Percentiles rank a stretch among this genome's conserved stretches.
These are phyloP conservation scores for Lophotis ruficrista DNA, from an alignment of 2,113 vertebrate species.

Conservation along the genomic window DNA sequence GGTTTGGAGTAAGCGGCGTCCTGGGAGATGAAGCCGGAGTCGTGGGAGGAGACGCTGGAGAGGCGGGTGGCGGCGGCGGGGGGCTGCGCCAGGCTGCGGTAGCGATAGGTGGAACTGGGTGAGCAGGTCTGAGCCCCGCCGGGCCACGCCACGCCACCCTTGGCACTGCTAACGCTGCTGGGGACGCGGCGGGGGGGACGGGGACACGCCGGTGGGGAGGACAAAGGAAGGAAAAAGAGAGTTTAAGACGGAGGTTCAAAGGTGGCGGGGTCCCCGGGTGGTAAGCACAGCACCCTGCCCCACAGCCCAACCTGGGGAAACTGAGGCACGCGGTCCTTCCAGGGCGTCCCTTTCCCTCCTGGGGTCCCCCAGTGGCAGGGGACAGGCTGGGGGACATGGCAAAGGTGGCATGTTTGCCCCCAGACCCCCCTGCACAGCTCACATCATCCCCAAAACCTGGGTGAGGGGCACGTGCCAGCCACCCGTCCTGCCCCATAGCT, in stretches of 20 bases:
- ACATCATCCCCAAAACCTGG: fast-evolving
- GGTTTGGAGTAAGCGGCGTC: constrained; percentile 94
- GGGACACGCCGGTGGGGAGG: not conserved
- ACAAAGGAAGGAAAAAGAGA: constrained; percentile 73
- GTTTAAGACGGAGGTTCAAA: constrained; percentile 36
- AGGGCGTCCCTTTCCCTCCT: not conserved
- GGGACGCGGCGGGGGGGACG: constrained; percentile 39
- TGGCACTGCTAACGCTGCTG: constrained; percentile 90
- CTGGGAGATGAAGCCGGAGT: constrained; percentile 97
- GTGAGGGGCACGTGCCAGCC: not conserved
- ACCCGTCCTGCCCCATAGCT: not conserved
- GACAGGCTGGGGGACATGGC: not conserved
- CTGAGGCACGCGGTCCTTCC: not conserved
- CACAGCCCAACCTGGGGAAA: not conserved
- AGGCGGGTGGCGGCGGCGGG: constrained; percentile 85
- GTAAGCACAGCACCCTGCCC: not conserved
- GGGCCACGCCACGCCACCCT: constrained; percentile 88
- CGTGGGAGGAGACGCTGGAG: constrained; percentile 97
- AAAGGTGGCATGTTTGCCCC: not conserved
- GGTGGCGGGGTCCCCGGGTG: not conserved
- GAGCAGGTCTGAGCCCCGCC: constrained; percentile 84
- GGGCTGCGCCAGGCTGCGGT: constrained; percentile 94
- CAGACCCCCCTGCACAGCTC: too few relatives aligned
- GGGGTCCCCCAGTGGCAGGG: not conserved
- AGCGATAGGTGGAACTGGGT: constrained; percentile 89